These are phyloP conservation scores for Argyrosomus regius DNA, from an alignment of 2,797 vertebrate genomes.

Conservation along the genomic window DNA sequence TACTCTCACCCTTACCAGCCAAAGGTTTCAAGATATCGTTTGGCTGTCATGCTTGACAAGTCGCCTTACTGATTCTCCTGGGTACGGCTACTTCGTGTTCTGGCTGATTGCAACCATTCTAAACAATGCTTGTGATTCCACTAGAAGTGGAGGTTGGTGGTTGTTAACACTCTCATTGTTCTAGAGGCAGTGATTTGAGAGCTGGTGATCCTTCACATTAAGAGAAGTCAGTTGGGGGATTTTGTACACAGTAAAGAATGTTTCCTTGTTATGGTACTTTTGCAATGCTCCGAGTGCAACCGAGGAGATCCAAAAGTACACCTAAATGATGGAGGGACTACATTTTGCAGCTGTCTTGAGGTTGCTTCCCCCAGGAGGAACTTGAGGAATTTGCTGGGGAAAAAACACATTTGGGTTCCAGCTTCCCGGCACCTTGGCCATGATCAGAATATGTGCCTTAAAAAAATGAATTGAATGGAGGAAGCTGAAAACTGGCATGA, in stretches of 20 bases:
- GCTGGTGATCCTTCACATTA: not conserved
- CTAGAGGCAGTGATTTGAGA: not conserved
- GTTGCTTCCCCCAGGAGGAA: not conserved
- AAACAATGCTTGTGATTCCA: too few species aligned
- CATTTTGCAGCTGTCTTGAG: conserved; percentile 1
- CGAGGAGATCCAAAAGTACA: not conserved
- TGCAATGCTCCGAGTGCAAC: not conserved
- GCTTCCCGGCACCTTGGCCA: not conserved
- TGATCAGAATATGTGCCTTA: not conserved
- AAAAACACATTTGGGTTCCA: not conserved
- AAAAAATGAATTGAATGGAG: not conserved
- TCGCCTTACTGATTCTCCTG: not conserved
- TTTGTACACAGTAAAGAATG: not conserved
- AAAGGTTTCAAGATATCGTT: not conserved
- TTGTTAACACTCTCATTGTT: not conserved
- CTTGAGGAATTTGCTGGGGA: not conserved
- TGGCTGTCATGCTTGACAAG: conserved; percentile 16
- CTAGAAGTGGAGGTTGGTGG: too few species aligned
- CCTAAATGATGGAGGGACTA: not conserved
- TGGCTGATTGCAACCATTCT: too few species aligned
- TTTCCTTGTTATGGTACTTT: not conserved
- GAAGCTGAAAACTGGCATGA: not conserved
- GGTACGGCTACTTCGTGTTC: too few species aligned
- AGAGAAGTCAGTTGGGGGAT: not conserved
- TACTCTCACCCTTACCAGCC: conserved; percentile 8